phyloP scores from a whole-genome alignment of 35 echinoderm and acorn worm genomes.

The Hemicentrotus pulcherrimus region DNA sequence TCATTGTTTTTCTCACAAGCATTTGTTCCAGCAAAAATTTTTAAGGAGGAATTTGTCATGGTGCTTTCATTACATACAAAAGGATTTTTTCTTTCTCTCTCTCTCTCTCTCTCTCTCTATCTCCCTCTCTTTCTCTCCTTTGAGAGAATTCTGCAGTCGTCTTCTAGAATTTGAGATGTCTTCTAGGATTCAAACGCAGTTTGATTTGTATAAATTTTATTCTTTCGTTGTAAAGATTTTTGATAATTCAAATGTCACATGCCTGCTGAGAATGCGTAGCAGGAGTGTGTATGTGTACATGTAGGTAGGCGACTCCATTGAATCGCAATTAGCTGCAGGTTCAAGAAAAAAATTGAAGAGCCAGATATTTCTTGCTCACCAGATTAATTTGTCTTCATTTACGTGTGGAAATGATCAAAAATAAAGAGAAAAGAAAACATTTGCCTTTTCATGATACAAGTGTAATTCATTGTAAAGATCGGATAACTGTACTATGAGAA shows the following conservation, averaged over 20 bases:
- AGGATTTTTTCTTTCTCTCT: not conserved
- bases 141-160: constrained; percentile 13
- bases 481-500: constrained; percentile 38
- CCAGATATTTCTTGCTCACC: not conserved
- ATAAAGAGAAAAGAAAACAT: constrained; percentile 37
- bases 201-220: constrained; percentile 7
- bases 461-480: constrained; percentile 43
- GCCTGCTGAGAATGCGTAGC: not conserved
- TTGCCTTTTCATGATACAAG: constrained; percentile 55
- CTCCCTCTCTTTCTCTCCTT: not conserved
- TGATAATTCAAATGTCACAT: not conserved
- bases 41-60: constrained; percentile 39
- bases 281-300: not conserved
- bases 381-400: not conserved
- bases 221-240: constrained; percentile 6
- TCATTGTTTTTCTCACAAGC: not conserved
- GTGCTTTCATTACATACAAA: constrained; percentile 42
- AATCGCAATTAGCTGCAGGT: not conserved
- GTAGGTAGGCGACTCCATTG: not conserved
- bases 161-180: constrained; percentile 7
- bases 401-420: not conserved
- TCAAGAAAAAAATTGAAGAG: not conserved
- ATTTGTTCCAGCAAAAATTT: constrained; percentile 33
- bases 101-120: not conserved
- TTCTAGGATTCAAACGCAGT: not conserved